These are phyloP conservation scores for Tribolium freemani DNA, from an alignment of 2,888 invertebrate species.

Conservation along the genomic window DNA sequence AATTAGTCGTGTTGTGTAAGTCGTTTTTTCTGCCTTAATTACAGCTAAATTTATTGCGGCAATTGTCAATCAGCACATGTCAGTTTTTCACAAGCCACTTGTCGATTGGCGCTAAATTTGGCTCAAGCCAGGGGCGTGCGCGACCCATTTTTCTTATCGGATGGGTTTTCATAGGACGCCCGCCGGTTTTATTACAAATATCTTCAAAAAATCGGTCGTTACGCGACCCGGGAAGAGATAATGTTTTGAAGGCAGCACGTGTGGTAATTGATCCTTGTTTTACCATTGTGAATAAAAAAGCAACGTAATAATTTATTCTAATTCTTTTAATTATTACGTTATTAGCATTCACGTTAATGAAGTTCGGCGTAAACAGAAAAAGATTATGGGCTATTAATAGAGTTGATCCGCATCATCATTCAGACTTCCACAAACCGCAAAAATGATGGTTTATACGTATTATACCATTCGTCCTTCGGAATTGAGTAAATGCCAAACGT, in stretches of 20 bases:
- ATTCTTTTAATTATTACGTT: neutral
- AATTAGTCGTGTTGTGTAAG: conserved; percentile 34
- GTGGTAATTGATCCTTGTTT: conserved; percentile 3
- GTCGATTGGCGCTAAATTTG: conserved; percentile 3
- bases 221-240: neutral
- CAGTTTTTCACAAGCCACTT: conserved; percentile 12
- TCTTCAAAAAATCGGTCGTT: neutral
- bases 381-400: conserved; percentile 12
- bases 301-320: neutral
- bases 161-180: neutral
- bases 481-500: neutral
- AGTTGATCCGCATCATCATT: conserved; percentile 21
- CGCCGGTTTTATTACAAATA: neutral
- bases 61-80: conserved; percentile 24
- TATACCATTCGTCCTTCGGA: neutral
- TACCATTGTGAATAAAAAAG: neutral
- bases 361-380: neutral
- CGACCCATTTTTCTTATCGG: neutral
- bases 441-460: conserved; percentile 3
- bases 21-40: conserved; percentile 1
- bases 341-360: neutral
- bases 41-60: conserved; percentile 6
- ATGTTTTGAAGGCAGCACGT: conserved; percentile 7
- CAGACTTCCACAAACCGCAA: neutral
- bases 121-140: conserved; percentile 12